A percentile compares a stretch with the other conserved stretches of the same genome.
Evolutionary conservation across 1,140 invertebrate genomes (phyloP).

Genomic region (Papilio dardanus): DNA sequence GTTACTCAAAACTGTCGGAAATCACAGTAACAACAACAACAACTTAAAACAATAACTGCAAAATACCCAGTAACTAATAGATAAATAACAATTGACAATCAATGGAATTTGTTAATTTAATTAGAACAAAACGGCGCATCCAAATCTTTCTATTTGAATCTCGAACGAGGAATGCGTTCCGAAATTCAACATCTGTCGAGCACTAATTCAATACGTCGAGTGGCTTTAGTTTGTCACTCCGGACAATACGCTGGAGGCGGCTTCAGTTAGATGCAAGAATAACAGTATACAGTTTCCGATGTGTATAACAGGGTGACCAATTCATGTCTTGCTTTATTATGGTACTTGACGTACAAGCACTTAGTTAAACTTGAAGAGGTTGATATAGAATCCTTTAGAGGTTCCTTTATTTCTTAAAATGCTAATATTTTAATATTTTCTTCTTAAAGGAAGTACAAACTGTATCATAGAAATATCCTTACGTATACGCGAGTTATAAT

Average conservation of each 20-base stretch:
- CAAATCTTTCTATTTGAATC: constrained; percentile 54
- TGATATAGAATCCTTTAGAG: no score
- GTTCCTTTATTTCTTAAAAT: no score
- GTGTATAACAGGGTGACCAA: background rate
- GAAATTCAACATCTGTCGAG: constrained; percentile 60
- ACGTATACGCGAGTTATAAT: background rate
- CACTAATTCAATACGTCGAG: constrained; percentile 61
- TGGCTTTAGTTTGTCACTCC: constrained; percentile 38
- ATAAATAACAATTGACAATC: constrained; percentile 20
- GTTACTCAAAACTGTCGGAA: no score
- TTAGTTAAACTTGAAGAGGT: no score
- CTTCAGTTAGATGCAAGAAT: constrained; percentile 15
- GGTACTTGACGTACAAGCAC: background rate
- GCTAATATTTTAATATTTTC: no score
- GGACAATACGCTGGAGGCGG: constrained; percentile 6
- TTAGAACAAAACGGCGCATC: constrained; percentile 36
- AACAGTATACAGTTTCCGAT: background rate
- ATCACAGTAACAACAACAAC: no score
- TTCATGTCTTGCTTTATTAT: background rate
- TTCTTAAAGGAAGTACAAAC: no score
- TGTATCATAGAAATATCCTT: background rate
- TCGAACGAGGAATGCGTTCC: constrained; percentile 55
- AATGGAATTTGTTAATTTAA: constrained; percentile 39
- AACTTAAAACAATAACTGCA: no score
- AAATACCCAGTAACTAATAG: no score